Conservation (phyloP, 37 sponge, comb jelly and placozoan genomes). For the Beroe ovata region DNA sequence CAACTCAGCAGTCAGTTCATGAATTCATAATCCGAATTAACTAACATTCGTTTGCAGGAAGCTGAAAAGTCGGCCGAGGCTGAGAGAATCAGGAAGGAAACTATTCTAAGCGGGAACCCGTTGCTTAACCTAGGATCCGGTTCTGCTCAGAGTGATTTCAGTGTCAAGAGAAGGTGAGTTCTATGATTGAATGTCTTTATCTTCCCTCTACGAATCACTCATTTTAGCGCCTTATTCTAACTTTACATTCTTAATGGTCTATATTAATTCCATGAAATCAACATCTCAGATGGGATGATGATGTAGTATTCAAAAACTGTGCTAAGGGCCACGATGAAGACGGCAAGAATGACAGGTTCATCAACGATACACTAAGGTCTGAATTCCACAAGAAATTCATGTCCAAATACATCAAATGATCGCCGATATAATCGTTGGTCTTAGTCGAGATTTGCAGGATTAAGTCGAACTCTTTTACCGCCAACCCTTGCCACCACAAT, state of each 20-base stretch:
- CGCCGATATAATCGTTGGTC: no score
- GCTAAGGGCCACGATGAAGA: constrained; percentile 81
- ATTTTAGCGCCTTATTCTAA: background rate
- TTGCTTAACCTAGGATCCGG: background rate
- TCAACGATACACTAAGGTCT: constrained; percentile 96
- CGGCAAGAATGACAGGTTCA: constrained; percentile 79
- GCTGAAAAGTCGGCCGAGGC: constrained; percentile 84
- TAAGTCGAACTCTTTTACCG: no score
- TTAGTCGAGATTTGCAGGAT: no score
- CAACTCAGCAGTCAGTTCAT: no score
- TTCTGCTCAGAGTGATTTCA: constrained; percentile 67
- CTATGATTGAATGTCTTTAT: background rate
- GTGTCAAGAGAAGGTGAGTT: constrained; percentile 79
- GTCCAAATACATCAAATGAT: constrained; percentile 93
- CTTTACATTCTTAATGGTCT: background rate
- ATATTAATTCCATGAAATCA: background rate
- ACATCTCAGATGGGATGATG: constrained; percentile 94
- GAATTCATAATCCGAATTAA: background rate
- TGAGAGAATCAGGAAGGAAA: constrained; percentile 91
- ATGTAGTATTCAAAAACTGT: constrained; percentile 99
- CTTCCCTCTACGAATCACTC: background rate
- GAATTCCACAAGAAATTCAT: constrained; percentile 98
- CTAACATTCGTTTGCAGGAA: constrained; percentile 83
- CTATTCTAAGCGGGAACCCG: constrained; percentile 90
- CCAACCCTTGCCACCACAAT: no score